These are phyloP conservation scores for Chamaea fasciata DNA, from an alignment of 2,113 vertebrate genomes.

Conservation along the genomic window DNA sequence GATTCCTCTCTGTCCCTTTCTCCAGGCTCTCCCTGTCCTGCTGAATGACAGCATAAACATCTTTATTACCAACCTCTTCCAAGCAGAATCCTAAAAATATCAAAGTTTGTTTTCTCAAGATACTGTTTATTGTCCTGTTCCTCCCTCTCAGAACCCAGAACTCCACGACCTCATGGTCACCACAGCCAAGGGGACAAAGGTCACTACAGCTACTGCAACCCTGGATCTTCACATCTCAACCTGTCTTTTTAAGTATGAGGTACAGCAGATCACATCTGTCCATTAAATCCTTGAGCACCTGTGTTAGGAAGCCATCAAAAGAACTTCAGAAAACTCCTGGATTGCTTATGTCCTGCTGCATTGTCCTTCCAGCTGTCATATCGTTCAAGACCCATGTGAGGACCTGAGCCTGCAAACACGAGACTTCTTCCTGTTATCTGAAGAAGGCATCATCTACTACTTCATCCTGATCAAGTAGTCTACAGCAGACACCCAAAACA, in stretches of 20 bases:
- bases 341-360: neutral
- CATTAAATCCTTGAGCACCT: neutral
- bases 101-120: neutral
- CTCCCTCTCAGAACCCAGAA: neutral
- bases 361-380: neutral
- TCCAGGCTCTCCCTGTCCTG: neutral
- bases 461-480: neutral
- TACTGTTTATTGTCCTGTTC: neutral
- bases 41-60: neutral
- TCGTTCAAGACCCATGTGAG: neutral
- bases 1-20: neutral
- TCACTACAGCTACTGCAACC: neutral
- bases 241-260: neutral
- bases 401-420: rapidly evolving
- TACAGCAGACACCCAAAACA: neutral
- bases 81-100: neutral
- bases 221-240: neutral
- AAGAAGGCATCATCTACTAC: neutral
- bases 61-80: neutral
- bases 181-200: neutral
- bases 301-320: neutral
- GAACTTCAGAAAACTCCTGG: neutral
- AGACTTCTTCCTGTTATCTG: neutral
- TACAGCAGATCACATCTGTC: neutral
- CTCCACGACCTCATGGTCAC: neutral